Evolutionary conservation across 2,888 invertebrate genomes (phyloP).

Genomic region (Sericinus montela): DNA sequence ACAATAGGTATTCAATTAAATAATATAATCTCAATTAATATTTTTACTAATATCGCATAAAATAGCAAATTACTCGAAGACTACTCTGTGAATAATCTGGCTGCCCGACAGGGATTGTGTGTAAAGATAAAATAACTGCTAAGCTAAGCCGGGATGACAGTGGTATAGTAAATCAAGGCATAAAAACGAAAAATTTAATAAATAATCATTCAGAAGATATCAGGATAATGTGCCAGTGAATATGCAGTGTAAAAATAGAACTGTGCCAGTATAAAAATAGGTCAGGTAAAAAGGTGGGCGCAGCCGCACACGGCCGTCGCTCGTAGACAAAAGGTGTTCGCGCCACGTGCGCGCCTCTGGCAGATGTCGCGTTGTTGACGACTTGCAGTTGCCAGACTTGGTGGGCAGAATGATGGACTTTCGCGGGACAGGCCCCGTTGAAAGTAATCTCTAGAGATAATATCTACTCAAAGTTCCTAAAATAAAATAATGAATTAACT

Average conservation of each 20-base stretch:
- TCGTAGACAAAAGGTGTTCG: constrained; percentile 70
- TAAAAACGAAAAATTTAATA: constrained; percentile 2
- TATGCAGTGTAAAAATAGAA: constrained; percentile 41
- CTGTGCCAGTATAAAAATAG: constrained; percentile 63
- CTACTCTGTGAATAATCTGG: no score
- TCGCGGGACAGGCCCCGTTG: neutral
- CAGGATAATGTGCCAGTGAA: constrained; percentile 16
- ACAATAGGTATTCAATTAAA: no score
- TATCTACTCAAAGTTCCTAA: no score
- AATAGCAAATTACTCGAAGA: no score
- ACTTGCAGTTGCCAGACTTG: constrained; percentile 1
- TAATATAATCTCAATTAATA: no score
- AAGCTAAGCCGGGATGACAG: no score
- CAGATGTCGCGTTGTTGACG: constrained; percentile 47
- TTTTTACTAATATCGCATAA: no score
- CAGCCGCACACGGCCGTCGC: constrained; percentile 31
- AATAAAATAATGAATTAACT: no score
- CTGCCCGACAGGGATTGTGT: no score
- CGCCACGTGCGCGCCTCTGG: constrained; percentile 53
- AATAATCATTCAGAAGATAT: constrained; percentile 5
- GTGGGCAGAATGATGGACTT: neutral
- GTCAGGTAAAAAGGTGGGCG: constrained; percentile 56
- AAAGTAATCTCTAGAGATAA: no score
- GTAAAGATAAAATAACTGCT: no score
- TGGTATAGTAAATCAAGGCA: constrained; percentile 1